These are phyloP conservation scores for Onthophagus sagittarius DNA, from an alignment of 2,888 invertebrate species.

Conservation along the genomic window DNA sequence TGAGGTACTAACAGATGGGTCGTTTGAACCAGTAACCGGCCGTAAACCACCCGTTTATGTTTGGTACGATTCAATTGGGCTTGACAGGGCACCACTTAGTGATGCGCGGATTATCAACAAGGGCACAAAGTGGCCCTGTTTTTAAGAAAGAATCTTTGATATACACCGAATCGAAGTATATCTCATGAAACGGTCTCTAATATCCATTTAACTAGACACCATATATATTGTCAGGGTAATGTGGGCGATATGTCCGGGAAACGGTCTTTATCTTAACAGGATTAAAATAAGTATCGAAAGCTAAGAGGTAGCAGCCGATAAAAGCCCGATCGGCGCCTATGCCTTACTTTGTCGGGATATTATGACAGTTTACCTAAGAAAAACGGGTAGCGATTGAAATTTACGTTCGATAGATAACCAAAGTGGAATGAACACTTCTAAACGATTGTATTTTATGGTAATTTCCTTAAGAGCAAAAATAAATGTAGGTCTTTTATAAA, in stretches of 20 bases:
- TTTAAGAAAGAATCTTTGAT: neutral
- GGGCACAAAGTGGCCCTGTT: neutral
- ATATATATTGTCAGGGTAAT: slow-evolving; percentile 6
- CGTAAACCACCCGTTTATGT: neutral
- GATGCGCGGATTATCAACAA: neutral
- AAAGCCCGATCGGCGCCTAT: neutral
- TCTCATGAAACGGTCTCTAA: slow-evolving; percentile 1
- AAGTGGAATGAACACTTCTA: neutral
- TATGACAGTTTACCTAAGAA: neutral
- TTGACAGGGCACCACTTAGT: neutral
- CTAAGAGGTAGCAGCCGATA: neutral
- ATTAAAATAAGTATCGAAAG: neutral
- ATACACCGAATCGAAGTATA: neutral
- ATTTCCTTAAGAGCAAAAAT: neutral
- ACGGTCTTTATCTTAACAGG: neutral
- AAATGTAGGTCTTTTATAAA: neutral
- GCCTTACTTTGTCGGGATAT: neutral
- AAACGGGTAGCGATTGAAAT: neutral
- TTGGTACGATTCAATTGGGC: neutral
- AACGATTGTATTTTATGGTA: neutral
- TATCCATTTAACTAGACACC: slow-evolving; percentile 13
- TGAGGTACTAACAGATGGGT: neutral
- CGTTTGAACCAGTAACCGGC: neutral
- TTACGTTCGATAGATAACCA: neutral
- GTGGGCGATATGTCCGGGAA: slow-evolving; percentile 1